phyloP scores from a whole-genome alignment of 2,113 vertebrate genomes.

The Gambusia holbrooki region DNA sequence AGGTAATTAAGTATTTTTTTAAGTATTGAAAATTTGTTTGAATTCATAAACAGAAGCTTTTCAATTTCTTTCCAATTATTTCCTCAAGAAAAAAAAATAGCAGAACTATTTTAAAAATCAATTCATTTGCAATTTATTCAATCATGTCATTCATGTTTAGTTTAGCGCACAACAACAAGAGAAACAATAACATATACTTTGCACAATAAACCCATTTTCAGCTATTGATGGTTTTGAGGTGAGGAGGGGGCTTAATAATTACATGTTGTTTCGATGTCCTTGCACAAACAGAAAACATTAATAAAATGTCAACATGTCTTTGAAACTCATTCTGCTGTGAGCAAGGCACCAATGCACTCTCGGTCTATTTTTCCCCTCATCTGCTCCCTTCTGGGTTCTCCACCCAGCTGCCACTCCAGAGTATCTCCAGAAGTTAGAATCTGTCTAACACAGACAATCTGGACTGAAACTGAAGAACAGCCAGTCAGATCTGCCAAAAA shows the following conservation, averaged over 20 bases:
- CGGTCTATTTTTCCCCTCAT: background rate
- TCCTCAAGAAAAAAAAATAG: too few species aligned
- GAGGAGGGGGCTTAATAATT: background rate
- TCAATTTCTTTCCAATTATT: too few species aligned
- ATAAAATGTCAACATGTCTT: background rate
- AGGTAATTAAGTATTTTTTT: too few species aligned
- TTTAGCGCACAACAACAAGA: too few species aligned
- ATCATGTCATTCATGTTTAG: too few species aligned
- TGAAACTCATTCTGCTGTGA: background rate
- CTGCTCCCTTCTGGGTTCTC: background rate
- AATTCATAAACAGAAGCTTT: too few species aligned
- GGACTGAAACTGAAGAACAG: background rate
- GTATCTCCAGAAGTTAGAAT: background rate
- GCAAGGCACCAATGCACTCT: background rate
- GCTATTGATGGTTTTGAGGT: too few species aligned
- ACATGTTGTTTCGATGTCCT: background rate
- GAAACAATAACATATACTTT: too few species aligned
- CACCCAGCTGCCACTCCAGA: background rate
- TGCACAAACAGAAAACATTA: background rate
- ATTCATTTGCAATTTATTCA: too few species aligned
- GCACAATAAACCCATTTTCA: too few species aligned
- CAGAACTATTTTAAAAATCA: too few species aligned
- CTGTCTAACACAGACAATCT: background rate
- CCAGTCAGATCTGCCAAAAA: conserved; percentile 2
- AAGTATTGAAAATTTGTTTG: too few species aligned